Evolutionary conservation across 2,113 vertebrate species (phyloP), one percentile per base, ranked within the genome.

Genomic region (Anser cygnoides): DNA sequence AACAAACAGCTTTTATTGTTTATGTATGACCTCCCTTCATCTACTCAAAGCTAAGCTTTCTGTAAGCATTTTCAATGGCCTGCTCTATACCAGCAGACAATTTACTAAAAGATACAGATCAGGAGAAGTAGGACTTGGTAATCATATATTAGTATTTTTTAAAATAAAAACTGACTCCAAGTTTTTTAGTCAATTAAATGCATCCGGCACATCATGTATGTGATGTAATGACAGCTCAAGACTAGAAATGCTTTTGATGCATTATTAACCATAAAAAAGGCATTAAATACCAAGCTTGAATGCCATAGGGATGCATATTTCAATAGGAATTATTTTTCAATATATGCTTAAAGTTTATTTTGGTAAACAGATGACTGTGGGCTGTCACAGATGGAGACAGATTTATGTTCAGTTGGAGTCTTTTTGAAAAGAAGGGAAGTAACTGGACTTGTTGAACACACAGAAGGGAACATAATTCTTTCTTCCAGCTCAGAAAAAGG

Each of bases 231-330:
- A 97, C 97, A 98, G 97, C 95, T 96, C 93, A 58, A 97, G 97
- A 97, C 96, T 91, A 73, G 14, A 96, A 97, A 97, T 95, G 97
- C 95, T 98, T 97, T 97, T 98, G 98, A 98, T 98, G 97, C 97
- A 98, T 98, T 98, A 98, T 98, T 98, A 98, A 98, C 97, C 96
- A 98, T 98, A 98, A 98, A 98, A 98, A 98, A 97, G 96, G 97
- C 97, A 98, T 98, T 98, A 98, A 97, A 98, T 98, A 97, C 96
- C 43, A 93, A 94, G 95, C 97, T 96, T 16, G 31, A 98, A 98
- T 98, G 97, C 97, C 97, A 98, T 35, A 61, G 97, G 98, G 97
- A 98, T 98, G 97, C 97, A 97, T 98, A 98, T 98, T 98, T 98
- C 98, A 98, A 97, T 97, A 97, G 97, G 97, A 97, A 98, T 98